These are phyloP conservation scores for Panzeria rudis DNA, from an alignment of 2,888 invertebrate species.

Conservation along the genomic window DNA sequence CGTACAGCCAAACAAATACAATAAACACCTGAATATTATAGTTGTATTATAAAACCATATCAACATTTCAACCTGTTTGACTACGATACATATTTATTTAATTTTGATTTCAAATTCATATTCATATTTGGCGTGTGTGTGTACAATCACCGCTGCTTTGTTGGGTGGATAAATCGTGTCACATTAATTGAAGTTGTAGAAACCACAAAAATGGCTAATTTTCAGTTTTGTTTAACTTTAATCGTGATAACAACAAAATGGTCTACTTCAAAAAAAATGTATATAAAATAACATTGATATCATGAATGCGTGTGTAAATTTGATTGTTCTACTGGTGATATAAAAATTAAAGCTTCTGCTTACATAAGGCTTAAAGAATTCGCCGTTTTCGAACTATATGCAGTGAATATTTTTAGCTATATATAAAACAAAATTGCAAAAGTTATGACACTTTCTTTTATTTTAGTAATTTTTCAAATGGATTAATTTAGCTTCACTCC, in stretches of 20 bases:
- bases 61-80: conserved; percentile 38
- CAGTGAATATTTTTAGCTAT: too few relatives aligned
- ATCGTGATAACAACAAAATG: neutral
- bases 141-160: neutral
- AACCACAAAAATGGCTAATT: conserved; percentile 42
- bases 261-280: neutral
- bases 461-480: too few relatives aligned
- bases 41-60: conserved; percentile 42
- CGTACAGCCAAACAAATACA: conserved; percentile 4
- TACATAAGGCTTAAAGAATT: too few relatives aligned
- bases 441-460: too few relatives aligned
- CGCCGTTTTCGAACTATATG: too few relatives aligned
- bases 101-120: conserved; percentile 53
- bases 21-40: conserved; percentile 30
- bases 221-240: conserved; percentile 27
- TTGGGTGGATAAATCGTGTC: neutral
- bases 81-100: conserved; percentile 33
- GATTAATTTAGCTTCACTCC: too few relatives aligned
- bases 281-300: neutral
- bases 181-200: conserved; percentile 21
- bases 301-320: neutral
- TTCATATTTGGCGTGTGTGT: conserved; percentile 14
- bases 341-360: too few relatives aligned
- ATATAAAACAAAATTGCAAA: too few relatives aligned
- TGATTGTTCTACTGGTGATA: too few relatives aligned